These are phyloP conservation scores for Ariolimax columbianus DNA, from an alignment of 2,888 invertebrate genomes.

Conservation along the genomic window DNA sequence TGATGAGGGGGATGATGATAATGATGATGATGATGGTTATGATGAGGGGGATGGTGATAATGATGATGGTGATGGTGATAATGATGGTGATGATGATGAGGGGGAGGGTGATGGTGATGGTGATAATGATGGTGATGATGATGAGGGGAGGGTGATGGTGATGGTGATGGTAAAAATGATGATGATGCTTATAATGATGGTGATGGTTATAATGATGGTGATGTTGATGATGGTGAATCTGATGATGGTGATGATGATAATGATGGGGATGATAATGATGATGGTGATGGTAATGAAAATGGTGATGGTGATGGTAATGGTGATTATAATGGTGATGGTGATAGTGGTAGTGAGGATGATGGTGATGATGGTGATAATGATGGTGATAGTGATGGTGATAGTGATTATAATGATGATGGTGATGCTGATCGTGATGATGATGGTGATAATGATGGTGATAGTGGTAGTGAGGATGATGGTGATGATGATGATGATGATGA, in stretches of 20 bases:
- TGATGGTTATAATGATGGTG: too few species aligned
- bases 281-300: not conserved
- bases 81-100: not conserved
- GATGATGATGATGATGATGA: not conserved
- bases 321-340: slow-evolving; percentile 18
- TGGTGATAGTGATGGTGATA: slow-evolving; percentile 8
- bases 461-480: not conserved
- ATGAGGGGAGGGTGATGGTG: not conserved
- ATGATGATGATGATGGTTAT: slow-evolving; percentile 26
- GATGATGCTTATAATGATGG: too few species aligned
- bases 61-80: not conserved
- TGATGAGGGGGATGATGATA: not conserved
- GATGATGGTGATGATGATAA: not conserved
- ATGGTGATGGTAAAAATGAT: not conserved
- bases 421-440: slow-evolving; percentile 2
- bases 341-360: not conserved
- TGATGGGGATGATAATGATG: not conserved
- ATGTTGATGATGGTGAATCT: too few species aligned
- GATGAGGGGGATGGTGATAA: slow-evolving; percentile 25
- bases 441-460: not conserved
- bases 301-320: too few species aligned
- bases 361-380: slow-evolving; percentile 8
- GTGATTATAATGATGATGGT: slow-evolving; percentile 26
- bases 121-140: not conserved
- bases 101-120: not conserved